These are phyloP conservation scores for Enteromius treurensis DNA, from an alignment of 2,797 vertebrate species.

Conservation along the genomic window DNA sequence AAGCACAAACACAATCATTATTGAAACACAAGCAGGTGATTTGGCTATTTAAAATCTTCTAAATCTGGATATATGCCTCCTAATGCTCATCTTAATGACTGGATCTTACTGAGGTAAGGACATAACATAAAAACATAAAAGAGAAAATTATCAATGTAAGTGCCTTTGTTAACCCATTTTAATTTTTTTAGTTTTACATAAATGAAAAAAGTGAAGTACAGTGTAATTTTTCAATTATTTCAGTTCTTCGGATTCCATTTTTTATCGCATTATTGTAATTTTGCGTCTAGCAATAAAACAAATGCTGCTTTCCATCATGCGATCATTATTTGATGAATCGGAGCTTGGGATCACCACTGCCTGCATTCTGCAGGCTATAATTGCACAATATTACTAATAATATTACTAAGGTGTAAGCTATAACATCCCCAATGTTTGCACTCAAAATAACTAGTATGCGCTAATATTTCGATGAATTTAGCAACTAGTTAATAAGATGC, in stretches of 20 bases:
- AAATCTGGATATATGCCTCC: neutral
- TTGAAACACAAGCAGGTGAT: neutral
- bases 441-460: neutral
- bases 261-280: neutral
- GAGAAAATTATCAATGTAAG: neutral
- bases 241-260: neutral
- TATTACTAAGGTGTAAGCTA: neutral
- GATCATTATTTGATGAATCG: neutral
- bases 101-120: neutral
- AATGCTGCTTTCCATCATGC: neutral
- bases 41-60: neutral
- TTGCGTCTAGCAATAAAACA: neutral
- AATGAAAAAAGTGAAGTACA: neutral
- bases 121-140: neutral
- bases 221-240: too few relatives aligned
- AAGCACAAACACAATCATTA: too few relatives aligned
- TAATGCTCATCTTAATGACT: neutral
- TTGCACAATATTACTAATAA: too few relatives aligned
- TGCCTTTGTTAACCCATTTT: neutral
- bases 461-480: neutral
- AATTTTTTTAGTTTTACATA: neutral
- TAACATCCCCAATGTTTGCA: neutral
- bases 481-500: neutral
- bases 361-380: neutral
- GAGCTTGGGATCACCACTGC: neutral